These are phyloP conservation scores for Caenorhabditis latens DNA, from an alignment of 1,140 invertebrate species.

Conservation along the genomic window DNA sequence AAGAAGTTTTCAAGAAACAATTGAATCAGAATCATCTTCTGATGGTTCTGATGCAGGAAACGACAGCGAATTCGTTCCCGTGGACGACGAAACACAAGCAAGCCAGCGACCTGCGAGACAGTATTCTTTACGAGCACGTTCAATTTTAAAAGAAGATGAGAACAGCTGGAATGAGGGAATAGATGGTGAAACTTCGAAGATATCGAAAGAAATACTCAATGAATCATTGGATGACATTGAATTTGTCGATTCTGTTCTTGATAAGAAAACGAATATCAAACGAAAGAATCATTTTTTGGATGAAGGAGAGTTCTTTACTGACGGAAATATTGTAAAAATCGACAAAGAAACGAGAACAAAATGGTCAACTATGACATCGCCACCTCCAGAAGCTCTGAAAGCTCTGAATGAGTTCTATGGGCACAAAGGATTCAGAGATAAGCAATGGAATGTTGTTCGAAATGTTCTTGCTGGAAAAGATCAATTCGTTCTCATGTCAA, in stretches of 20 bases:
- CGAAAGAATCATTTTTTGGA: neutral
- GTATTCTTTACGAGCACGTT: neutral
- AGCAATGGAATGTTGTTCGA: slow-evolving; percentile 43
- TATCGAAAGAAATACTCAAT: neutral
- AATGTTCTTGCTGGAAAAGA: slow-evolving; percentile 51
- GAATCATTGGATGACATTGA: slow-evolving; percentile 14
- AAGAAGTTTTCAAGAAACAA: neutral
- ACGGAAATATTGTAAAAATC: slow-evolving; percentile 8
- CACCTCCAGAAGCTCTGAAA: neutral
- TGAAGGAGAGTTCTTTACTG: slow-evolving; percentile 28
- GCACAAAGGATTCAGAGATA: slow-evolving; percentile 48
- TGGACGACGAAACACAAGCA: neutral
- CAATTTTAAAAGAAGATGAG: neutral
- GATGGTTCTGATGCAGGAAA: slow-evolving; percentile 13
- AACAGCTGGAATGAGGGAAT: neutral
- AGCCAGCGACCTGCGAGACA: neutral
- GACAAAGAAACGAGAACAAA: neutral
- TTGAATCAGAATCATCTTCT: neutral
- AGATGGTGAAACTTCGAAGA: neutral
- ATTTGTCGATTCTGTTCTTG: slow-evolving; percentile 25
- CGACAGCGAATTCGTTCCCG: neutral
- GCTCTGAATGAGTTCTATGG: slow-evolving; percentile 41
- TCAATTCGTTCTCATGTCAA: slow-evolving; percentile 69
- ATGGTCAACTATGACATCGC: neutral
- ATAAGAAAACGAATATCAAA: neutral